Evolutionary conservation across 2,113 vertebrate species (phyloP), one percentile per base, ranked within the genome.

Genomic region (Periophthalmodon schlosseri): DNA sequence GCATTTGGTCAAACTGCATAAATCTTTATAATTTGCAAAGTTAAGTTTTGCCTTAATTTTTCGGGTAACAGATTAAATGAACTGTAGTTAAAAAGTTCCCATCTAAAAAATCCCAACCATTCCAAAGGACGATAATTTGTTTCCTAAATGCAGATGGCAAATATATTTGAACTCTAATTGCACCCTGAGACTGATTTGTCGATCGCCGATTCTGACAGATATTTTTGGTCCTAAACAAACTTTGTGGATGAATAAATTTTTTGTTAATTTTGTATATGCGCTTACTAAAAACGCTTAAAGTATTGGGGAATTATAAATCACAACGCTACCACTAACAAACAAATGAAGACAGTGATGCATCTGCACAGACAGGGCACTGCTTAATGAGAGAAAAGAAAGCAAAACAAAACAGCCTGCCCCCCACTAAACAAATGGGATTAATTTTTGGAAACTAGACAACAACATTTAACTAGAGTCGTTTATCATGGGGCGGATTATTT

Each of bases 111-210:
- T 54, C 39, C 39, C 39, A 44, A 44, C 6, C 10, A 44, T 44
- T 44, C 39, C 39, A 44, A 10, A 9, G 8, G 50, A 20, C 18
- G 14, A 18, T 16, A 56, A 56, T 56, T 64, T n/a, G 64, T 64
- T 24, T n/a, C 28, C 56, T 52, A 16, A 21, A 0, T 34, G 47
- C 52, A 28, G 14, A 76, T 8, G 15, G 5, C 14, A 20, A 4
- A 50, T 21, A 20, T 33, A 23, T 20, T 69, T 77, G 23, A 68
- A 78, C 68, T 64, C 24, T 52, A 74, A 76, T 69, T 74, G 36
- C 69, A 54, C 44, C 14, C 61, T 2, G 33, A 68, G 67, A n/a
- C 58, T 34, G 50, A 60, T 82, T 49, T 24, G 15, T 50, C 71
- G 70, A 68, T 9, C 2, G 61, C 68, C 65, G 2, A 52, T 57